Percentiles rank a stretch among this genome's conserved stretches.
Evolutionary conservation across 2,113 vertebrate genomes (phyloP).

Genomic region (Brachyhypopomus occidentalis): DNA sequence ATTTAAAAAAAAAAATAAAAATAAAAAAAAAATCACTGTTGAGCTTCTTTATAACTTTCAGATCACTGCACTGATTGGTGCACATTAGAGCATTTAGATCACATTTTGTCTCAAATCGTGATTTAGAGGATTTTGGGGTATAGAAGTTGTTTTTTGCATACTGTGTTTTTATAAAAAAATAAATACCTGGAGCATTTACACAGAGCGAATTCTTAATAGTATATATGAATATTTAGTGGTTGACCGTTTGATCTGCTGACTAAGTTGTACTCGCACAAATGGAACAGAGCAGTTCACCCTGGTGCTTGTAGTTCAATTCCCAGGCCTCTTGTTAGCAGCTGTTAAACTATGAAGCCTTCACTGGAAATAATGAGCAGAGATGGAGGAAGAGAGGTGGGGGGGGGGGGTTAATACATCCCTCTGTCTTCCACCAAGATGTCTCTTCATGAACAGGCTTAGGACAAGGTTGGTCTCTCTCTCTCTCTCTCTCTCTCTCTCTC

Average conservation of each 20-base stretch:
- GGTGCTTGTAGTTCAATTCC: conserved; percentile 51
- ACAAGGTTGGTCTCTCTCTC: conserved; percentile 49
- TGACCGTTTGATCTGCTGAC: conserved; percentile 39
- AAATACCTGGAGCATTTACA: neutral
- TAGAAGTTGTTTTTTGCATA: neutral
- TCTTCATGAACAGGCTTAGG: conserved; percentile 39
- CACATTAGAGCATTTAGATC: no score
- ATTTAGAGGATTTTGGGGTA: neutral
- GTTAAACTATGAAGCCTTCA: conserved; percentile 49
- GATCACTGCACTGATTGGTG: neutral
- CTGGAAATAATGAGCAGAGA: conserved; percentile 53
- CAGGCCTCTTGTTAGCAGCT: conserved; percentile 56
- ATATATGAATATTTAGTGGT: conserved; percentile 32
- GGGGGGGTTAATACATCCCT: conserved; percentile 42
- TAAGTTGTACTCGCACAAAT: conserved; percentile 25
- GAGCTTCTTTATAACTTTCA: neutral
- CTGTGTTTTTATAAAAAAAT: neutral
- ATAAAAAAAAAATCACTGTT: neutral
- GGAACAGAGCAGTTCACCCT: conserved; percentile 43
- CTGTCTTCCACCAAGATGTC: conserved; percentile 36
- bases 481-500: conserved; percentile 59
- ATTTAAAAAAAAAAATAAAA: neutral
- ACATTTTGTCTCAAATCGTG: neutral
- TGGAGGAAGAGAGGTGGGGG: conserved; percentile 29
- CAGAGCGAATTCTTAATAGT: neutral